These are phyloP conservation scores for Drosophila miranda DNA, from an alignment of 1,140 invertebrate species.

Conservation along the genomic window DNA sequence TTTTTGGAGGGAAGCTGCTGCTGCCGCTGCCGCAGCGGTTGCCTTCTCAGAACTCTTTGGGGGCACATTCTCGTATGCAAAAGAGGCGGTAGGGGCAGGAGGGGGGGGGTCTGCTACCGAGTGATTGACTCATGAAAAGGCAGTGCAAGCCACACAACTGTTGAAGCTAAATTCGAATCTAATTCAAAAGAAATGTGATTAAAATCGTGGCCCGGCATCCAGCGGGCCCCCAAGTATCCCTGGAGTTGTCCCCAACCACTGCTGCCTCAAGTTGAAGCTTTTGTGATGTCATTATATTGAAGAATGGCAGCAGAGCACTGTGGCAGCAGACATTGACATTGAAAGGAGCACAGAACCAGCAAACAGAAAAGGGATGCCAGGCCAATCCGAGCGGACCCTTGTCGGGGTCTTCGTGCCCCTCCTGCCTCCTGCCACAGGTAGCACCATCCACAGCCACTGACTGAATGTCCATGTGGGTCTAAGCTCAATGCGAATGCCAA, in stretches of 20 bases:
- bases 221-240: conserved; percentile 5
- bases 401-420: conserved; percentile 12
- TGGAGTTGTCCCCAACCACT: conserved; percentile 15
- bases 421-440: conserved; percentile 30
- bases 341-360: conserved; percentile 43
- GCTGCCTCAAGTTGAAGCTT: conserved; percentile 52
- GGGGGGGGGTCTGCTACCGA: neutral
- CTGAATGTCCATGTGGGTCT: conserved; percentile 56
- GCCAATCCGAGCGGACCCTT: conserved; percentile 19
- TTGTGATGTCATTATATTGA: conserved; percentile 81
- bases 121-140: conserved; percentile 79
- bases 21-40: conserved; percentile 10
- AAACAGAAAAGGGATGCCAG: conserved; percentile 35
- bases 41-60: conserved; percentile 51
- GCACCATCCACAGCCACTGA: conserved; percentile 43
- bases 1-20: conserved; percentile 28
- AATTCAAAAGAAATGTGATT: conserved; percentile 81
- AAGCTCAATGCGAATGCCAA: conserved; percentile 67
- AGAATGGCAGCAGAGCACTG: conserved; percentile 63
- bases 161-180: conserved; percentile 70
- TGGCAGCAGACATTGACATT: conserved; percentile 73
- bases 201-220: conserved; percentile 59
- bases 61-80: conserved; percentile 34
- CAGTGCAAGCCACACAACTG: conserved; percentile 28
- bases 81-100: neutral